These are phyloP conservation scores for Drosophila infuscata DNA, from an alignment of 2,888 invertebrate genomes.

Conservation along the genomic window DNA sequence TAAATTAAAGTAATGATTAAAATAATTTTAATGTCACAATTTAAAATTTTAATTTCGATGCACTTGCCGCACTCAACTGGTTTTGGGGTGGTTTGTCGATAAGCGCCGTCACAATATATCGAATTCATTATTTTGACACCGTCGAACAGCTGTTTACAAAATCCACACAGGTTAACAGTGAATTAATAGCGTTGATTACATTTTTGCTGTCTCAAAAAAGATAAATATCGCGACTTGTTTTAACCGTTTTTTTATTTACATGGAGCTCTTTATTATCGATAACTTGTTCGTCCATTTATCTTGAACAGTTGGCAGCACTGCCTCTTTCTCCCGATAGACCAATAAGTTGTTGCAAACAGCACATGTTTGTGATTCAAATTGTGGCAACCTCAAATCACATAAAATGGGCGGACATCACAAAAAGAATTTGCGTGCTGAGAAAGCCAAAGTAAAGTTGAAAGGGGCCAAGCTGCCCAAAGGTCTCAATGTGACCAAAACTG, in stretches of 20 bases:
- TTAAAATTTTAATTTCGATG: not conserved
- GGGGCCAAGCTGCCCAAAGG: constrained; percentile 93
- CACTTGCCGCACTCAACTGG: not conserved
- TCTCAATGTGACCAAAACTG: constrained; percentile 94
- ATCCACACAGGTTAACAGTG: not conserved
- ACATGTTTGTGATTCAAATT: constrained; percentile 40
- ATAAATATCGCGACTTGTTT: too few relatives aligned
- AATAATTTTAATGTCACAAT: not conserved
- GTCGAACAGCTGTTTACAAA: not conserved
- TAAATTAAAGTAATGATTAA: not conserved
- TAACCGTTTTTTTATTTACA: too few relatives aligned
- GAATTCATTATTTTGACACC: not conserved
- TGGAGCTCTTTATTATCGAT: not conserved
- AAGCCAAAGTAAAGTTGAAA: constrained; percentile 95
- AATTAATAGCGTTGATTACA: too few relatives aligned
- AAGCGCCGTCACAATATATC: not conserved
- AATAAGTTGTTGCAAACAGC: constrained; percentile 7
- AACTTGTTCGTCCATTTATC: not conserved
- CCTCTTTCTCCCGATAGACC: not conserved
- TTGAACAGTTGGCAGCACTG: constrained; percentile 6
- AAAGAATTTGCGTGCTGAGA: constrained; percentile 92
- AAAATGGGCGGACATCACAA: constrained; percentile 87
- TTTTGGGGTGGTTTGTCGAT: not conserved
- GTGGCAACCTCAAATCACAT: not conserved
- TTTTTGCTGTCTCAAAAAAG: too few relatives aligned